Evolutionary conservation across 2,113 vertebrate species (phyloP).

Genomic region (Corythoichthys intestinalis): DNA sequence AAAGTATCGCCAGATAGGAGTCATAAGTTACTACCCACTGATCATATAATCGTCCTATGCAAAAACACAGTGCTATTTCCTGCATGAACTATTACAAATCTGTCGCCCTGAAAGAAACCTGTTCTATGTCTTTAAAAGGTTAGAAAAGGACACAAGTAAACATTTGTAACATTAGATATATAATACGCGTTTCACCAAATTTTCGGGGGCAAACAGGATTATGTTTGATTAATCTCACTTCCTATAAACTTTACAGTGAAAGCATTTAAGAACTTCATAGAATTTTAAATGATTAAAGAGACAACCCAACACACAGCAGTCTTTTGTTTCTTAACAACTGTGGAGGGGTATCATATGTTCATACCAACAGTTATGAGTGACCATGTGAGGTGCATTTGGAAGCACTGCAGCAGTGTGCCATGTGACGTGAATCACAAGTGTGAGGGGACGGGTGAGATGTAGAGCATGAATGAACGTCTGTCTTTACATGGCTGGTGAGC

Average conservation of each 20-base stretch:
- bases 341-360: conserved; percentile 44
- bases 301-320: conserved; percentile 18
- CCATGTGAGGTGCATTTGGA: conserved; percentile 42
- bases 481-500: conserved; percentile 15
- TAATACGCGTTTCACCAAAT: background rate
- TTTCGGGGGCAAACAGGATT: background rate
- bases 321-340: conserved; percentile 37
- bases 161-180: background rate
- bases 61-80: background rate
- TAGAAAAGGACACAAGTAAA: background rate
- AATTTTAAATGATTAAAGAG: conserved; percentile 19
- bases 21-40: background rate
- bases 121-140: background rate
- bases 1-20: background rate
- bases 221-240: conserved; percentile 14
- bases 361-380: conserved; percentile 15
- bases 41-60: background rate
- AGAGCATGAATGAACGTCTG: conserved; percentile 41
- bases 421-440: conserved; percentile 60
- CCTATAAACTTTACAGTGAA: background rate
- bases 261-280: background rate
- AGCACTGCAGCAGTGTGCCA: conserved; percentile 25
- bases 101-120: background rate
- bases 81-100: background rate
- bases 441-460: conserved; percentile 20